Evolutionary conservation across 2,113 vertebrate species (phyloP).

Genomic region (Pteropus alecto): DNA sequence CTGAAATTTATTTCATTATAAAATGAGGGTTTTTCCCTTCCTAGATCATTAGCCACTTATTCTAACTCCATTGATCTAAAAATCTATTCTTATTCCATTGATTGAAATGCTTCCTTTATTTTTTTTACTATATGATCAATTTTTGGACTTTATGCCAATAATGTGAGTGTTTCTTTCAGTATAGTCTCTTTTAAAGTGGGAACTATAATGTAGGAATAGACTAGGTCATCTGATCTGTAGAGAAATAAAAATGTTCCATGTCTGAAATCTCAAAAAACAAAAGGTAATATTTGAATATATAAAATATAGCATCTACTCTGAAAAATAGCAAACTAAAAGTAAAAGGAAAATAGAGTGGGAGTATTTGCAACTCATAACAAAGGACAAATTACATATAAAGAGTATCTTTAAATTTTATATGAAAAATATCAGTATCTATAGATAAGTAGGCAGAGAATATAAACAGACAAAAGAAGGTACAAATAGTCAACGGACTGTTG

Average conservation of each 20-base stretch:
- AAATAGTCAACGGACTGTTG: not conserved
- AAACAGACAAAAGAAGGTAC: not conserved
- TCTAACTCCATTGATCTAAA: not conserved
- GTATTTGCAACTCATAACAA: not conserved
- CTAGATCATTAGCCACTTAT: not conserved
- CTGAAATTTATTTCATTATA: not conserved
- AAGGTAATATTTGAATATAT: not conserved
- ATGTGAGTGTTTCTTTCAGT: not conserved
- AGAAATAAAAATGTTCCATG: not conserved
- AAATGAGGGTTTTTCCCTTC: not conserved
- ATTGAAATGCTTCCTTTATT: not conserved
- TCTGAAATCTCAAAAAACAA: not conserved
- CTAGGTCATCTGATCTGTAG: not conserved
- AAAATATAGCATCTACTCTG: not conserved
- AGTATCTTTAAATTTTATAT: not conserved
- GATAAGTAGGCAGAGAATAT: not conserved
- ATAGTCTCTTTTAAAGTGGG: not conserved
- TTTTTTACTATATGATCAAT: not conserved
- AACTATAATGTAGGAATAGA: not conserved
- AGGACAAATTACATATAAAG: not conserved
- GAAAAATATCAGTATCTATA: not conserved
- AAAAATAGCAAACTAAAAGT: constrained; percentile 4
- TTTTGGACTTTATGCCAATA: not conserved
- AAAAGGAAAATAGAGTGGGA: not conserved
- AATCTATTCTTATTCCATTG: not conserved